A percentile compares a stretch with the other conserved stretches of the same genome.
phyloP scores from a whole-genome alignment of 2,797 vertebrate species.

The Chelonia mydas region DNA sequence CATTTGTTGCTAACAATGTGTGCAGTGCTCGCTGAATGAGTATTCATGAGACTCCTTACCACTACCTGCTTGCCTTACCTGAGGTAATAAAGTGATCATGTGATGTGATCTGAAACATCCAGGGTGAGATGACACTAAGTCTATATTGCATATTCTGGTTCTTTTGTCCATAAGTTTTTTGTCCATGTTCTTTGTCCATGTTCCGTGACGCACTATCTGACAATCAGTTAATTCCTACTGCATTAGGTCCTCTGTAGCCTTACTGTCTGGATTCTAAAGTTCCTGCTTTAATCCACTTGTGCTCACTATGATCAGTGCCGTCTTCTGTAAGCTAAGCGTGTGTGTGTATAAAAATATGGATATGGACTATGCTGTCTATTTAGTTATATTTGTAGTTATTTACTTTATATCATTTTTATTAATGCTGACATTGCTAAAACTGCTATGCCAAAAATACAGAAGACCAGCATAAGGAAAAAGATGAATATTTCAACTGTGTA shows the following conservation, averaged over 20 bases:
- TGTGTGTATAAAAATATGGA: neutral
- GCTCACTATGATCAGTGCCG: slow-evolving; percentile 3
- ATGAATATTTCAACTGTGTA: neutral
- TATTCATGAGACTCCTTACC: neutral
- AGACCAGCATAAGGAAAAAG: neutral
- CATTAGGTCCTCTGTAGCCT: neutral
- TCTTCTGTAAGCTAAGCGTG: neutral
- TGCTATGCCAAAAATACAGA: neutral
- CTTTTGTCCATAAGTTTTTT: neutral
- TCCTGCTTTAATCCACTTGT: neutral
- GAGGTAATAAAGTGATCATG: neutral
- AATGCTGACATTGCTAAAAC: neutral
- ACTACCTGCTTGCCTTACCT: neutral
- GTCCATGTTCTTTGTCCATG: too few relatives aligned
- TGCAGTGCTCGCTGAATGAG: neutral
- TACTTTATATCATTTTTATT: neutral
- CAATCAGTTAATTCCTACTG: neutral
- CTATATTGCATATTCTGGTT: neutral
- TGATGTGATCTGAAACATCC: neutral
- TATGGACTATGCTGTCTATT: neutral
- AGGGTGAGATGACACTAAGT: neutral
- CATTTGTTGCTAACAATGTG: neutral
- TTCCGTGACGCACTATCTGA: neutral
- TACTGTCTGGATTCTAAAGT: neutral
- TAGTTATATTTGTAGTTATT: neutral